Evolutionary conservation across 2,888 invertebrate genomes (phyloP).

Genomic region (Drosophila suboccidentalis): DNA sequence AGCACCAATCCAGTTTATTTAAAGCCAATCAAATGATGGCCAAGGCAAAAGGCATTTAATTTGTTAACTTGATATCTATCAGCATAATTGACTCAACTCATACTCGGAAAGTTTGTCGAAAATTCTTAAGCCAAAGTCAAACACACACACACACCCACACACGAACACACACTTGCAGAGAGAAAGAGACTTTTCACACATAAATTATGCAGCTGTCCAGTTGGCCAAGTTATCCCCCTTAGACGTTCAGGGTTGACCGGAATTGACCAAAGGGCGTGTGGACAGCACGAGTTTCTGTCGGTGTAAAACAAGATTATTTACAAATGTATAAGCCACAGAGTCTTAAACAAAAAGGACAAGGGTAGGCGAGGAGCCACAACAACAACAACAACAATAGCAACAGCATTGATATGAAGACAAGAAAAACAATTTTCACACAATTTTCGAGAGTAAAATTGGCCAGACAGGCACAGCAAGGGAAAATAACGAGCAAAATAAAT

Average conservation of each 20-base stretch:
- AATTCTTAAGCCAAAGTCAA: constrained; percentile 72
- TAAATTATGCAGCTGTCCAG: constrained; percentile 68
- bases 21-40: constrained; percentile 31
- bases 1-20: constrained; percentile 40
- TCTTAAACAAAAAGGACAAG: constrained; percentile 69
- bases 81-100: constrained; percentile 65
- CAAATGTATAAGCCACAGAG: constrained; percentile 78
- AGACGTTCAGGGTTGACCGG: constrained; percentile 22
- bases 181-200: constrained; percentile 67
- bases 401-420: constrained; percentile 46
- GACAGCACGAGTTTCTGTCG: constrained; percentile 30
- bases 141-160: constrained; percentile 25
- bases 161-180: constrained; percentile 1
- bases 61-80: constrained; percentile 63
- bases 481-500: constrained; percentile 49
- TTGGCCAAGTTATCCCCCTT: constrained; percentile 22
- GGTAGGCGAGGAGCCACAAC: constrained; percentile 11
- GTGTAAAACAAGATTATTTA: constrained; percentile 79
- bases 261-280: constrained; percentile 54
- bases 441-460: constrained; percentile 62
- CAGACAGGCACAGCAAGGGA: constrained; percentile 22
- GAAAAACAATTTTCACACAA: constrained; percentile 80
- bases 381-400: constrained; percentile 8
- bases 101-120: constrained; percentile 46
- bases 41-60: constrained; percentile 65